These are phyloP conservation scores for Beris chalybata DNA, from an alignment of 2,888 invertebrate genomes.

Conservation along the genomic window DNA sequence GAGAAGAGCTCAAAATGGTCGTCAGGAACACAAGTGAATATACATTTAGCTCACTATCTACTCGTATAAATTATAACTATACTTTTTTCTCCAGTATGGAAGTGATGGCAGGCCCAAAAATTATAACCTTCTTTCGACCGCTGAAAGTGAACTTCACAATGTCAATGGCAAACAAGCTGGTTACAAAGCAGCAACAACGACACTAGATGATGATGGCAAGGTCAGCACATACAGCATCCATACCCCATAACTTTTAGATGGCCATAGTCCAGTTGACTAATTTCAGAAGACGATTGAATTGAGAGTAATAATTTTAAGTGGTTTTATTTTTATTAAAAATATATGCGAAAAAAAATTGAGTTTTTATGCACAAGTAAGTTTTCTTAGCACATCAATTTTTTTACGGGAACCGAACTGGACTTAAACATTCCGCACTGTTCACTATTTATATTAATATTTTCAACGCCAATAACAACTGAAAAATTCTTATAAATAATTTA, in stretches of 20 bases:
- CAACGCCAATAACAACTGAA: no score
- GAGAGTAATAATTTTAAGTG: no score
- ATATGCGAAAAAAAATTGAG: no score
- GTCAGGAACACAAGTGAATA: slow-evolving; percentile 51
- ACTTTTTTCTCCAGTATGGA: slow-evolving; percentile 46
- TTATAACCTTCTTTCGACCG: slow-evolving; percentile 54
- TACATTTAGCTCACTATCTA: background rate
- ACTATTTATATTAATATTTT: no score
- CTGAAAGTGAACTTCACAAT: slow-evolving; percentile 55
- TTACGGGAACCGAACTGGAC: no score
- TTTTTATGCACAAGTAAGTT: no score
- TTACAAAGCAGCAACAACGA: slow-evolving; percentile 61
- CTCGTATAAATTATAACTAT: background rate
- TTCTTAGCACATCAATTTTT: no score
- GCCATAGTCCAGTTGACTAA: no score
- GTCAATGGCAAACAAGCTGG: slow-evolving; percentile 60
- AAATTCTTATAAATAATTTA: no score
- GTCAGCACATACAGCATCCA: slow-evolving; percentile 61
- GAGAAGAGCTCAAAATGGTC: slow-evolving; percentile 56
- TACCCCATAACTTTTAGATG: slow-evolving; percentile 41
- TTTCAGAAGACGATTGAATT: no score
- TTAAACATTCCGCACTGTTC: no score
- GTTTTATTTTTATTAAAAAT: no score
- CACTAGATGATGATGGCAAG: slow-evolving; percentile 67
- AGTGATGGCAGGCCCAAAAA: slow-evolving; percentile 51